Percentiles rank a stretch among this genome's conserved stretches.
These are phyloP conservation scores for Mesochorus sp. DNA, from an alignment of 2,888 invertebrate genomes.

Conservation along the genomic window DNA sequence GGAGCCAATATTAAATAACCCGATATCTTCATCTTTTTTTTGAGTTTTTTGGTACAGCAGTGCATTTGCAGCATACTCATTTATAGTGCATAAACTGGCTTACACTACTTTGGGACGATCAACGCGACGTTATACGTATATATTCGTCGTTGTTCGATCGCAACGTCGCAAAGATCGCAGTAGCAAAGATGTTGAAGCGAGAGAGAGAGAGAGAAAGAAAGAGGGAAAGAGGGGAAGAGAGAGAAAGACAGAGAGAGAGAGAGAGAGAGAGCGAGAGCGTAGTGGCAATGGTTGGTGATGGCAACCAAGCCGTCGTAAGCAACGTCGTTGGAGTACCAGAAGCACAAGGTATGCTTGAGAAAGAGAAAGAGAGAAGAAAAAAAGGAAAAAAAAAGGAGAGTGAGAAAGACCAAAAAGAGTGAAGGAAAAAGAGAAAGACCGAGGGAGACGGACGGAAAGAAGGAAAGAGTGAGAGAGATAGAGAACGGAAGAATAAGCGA, in stretches of 20 bases:
- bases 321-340: constrained; percentile 53
- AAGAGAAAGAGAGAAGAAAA: constrained; percentile 13
- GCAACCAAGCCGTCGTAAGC: constrained; percentile 45
- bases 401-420: not conserved
- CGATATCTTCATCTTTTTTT: constrained; percentile 47
- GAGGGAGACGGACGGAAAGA: not conserved
- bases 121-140: constrained; percentile 10
- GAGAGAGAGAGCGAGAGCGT: constrained; percentile 23
- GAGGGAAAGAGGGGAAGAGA: constrained; percentile 22
- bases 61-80: constrained; percentile 26
- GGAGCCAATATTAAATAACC: not conserved
- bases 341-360: constrained; percentile 31
- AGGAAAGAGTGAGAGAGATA: constrained; percentile 1
- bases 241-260: constrained; percentile 22
- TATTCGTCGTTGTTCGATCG: constrained; percentile 46
- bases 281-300: constrained; percentile 51
- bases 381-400: constrained; percentile 23
- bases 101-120: constrained; percentile 25
- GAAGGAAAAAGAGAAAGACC: not conserved
- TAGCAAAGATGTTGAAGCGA: constrained; percentile 11
- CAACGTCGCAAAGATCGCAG: constrained; percentile 51
- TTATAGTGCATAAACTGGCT: constrained; percentile 13
- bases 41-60: constrained; percentile 33
- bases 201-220: constrained; percentile 54
- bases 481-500: constrained; percentile 32